Evolutionary conservation across 1,140 invertebrate species (phyloP).

Genomic region (Lucilia cuprina): DNA sequence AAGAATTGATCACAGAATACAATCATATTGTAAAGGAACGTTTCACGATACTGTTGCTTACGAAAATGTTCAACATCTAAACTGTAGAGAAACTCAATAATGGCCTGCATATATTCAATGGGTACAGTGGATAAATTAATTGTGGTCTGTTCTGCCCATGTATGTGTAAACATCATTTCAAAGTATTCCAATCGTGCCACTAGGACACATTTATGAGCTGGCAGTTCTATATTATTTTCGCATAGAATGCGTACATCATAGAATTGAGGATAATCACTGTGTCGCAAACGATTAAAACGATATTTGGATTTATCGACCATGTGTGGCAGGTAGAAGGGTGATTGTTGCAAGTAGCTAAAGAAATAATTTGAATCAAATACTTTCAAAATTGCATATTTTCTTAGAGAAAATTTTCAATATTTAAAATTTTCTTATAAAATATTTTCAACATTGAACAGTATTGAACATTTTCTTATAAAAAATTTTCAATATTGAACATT

Average conservation of each 20-base stretch:
- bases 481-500: too few relatives aligned
- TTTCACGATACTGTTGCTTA: slow-evolving; percentile 64
- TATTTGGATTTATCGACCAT: slow-evolving; percentile 37
- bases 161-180: slow-evolving; percentile 71
- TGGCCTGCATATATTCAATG: slow-evolving; percentile 63
- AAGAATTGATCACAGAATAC: slow-evolving; percentile 73
- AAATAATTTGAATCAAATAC: too few relatives aligned
- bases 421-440: too few relatives aligned
- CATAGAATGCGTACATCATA: slow-evolving; percentile 68
- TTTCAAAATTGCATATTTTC: too few relatives aligned
- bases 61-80: slow-evolving; percentile 65
- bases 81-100: slow-evolving; percentile 72
- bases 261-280: slow-evolving; percentile 63
- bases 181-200: slow-evolving; percentile 76
- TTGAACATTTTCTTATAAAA: too few relatives aligned
- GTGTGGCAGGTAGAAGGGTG: slow-evolving; percentile 36
- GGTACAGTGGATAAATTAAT: slow-evolving; percentile 54
- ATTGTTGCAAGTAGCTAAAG: slow-evolving; percentile 32
- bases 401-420: too few relatives aligned
- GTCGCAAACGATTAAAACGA: slow-evolving; percentile 47
- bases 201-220: slow-evolving; percentile 76
- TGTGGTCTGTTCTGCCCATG: slow-evolving; percentile 70
- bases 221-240: slow-evolving; percentile 65
- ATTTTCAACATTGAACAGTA: too few relatives aligned
- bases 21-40: slow-evolving; percentile 68